These are phyloP conservation scores for Sibirionetta formosa DNA, from an alignment of 2,797 vertebrate species.

Conservation along the genomic window DNA sequence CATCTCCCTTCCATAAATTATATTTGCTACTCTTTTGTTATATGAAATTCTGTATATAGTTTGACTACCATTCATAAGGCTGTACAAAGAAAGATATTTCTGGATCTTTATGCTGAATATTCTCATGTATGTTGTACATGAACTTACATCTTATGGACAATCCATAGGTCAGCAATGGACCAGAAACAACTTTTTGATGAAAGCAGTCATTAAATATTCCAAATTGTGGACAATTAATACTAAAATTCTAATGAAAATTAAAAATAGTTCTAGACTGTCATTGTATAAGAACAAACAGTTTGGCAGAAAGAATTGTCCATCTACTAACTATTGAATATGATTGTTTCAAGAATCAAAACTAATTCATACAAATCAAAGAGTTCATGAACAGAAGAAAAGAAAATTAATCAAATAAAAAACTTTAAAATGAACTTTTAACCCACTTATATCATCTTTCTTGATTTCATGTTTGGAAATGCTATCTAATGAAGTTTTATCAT, in stretches of 20 bases:
- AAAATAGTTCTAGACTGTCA: accelerated
- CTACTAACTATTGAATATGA: neutral
- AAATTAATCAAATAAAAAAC: neutral
- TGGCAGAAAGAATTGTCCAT: neutral
- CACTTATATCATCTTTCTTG: neutral
- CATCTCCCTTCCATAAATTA: neutral
- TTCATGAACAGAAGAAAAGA: neutral
- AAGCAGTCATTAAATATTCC: neutral
- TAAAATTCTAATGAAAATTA: neutral
- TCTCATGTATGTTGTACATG: neutral
- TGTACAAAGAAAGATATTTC: neutral
- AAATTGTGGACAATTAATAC: neutral
- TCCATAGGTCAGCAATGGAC: neutral
- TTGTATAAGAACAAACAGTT: neutral
- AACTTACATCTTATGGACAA: neutral
- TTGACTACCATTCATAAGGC: neutral
- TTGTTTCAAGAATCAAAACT: neutral
- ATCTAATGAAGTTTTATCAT: slow-evolving; percentile 61
- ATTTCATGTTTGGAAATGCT: slow-evolving; percentile 65
- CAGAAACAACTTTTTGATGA: neutral
- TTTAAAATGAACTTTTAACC: neutral
- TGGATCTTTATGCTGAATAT: neutral
- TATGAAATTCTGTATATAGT: neutral
- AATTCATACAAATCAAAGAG: neutral
- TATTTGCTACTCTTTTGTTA: neutral